A percentile compares a stretch with the other conserved stretches of the same genome.
Conservation (phyloP, 2,113 vertebrate genomes). For the Hipposideros armiger region DNA sequence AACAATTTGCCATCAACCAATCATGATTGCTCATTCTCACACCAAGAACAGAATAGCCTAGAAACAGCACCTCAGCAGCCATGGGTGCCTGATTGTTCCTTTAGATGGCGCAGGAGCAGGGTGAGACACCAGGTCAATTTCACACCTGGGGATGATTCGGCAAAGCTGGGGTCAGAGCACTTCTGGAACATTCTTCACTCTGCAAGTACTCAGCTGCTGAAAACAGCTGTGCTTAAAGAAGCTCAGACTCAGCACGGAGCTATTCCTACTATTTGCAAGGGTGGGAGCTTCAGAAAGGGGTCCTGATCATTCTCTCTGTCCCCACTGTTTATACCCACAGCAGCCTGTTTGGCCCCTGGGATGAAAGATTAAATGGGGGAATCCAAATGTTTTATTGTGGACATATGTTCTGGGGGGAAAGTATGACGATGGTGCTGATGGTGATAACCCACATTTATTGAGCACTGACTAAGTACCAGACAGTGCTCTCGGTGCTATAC, state of each 20-base stretch:
- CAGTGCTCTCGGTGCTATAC: neutral
- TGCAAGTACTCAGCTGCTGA: conserved; percentile 62
- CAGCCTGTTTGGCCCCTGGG: neutral
- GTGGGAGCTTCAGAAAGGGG: neutral
- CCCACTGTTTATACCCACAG: neutral
- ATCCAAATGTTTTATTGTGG: neutral
- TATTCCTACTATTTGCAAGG: conserved; percentile 26
- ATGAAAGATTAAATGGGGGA: neutral
- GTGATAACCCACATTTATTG: neutral
- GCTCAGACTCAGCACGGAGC: neutral
- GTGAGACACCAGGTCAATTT: neutral
- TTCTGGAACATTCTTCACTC: conserved; percentile 57
- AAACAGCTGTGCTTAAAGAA: conserved; percentile 61
- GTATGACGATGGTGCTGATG: no score
- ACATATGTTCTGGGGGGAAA: neutral
- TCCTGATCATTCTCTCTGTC: neutral
- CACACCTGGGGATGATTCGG: neutral
- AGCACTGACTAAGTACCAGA: neutral
- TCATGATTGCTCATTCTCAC: neutral
- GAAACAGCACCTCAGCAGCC: neutral
- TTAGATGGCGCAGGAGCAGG: neutral
- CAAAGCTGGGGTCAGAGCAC: neutral
- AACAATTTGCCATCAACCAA: neutral
- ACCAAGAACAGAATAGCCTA: neutral
- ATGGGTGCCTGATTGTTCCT: neutral